Evolutionary conservation across 2,113 vertebrate species (phyloP), one percentile per base, ranked within the genome.

Genomic region (rabbit (Oryctolagus cuniculus)): DNA sequence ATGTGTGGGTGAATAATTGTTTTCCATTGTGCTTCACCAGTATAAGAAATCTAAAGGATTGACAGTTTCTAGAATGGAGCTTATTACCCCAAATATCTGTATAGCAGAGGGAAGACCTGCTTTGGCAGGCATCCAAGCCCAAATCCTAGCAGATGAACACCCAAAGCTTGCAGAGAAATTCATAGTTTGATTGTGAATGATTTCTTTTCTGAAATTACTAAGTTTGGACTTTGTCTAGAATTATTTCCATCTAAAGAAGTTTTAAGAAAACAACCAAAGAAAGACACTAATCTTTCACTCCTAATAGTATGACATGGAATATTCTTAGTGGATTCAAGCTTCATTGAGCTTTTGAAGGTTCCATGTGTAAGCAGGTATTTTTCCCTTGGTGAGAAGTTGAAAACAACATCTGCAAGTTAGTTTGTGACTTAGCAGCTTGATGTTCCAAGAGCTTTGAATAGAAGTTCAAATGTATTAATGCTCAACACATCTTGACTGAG

Each of bases 181-280:
- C 53, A 58, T 89, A 58, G 19, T 93, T 51, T 64, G 64, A 2
- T 79, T 73, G 10, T 22, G 12, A 87, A 67, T 29, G 7, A 95
- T 55, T 73, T 86, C 55, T 93, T 67, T 89, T 64, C 89, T 69
- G 78, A 16, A 86, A 67, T 77, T 93, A n/a, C 64, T 61, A 17
- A 83, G 34, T 51, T 96, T 93, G 66, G 36, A 11, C 64, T 73
- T 88, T 29, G 27, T 75, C 51, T 51, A 75, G 29, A 3, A 91
- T 74, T 90, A 70, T 66, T 95, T 75, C 34, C 44, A 83, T 49
- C 78, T 90, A 58, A 92, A 90, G 49, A 91, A 83, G 16, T 81
- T 94, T 87, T 53, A 61, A 83, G 58, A 85, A 94, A 91, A 91
- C 74, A 87, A 64, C 25, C 63, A 83, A 74, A 61, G 61, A 81